Conservation (phyloP, 2,888 invertebrate genomes). For the Acholoe squamosa region DNA sequence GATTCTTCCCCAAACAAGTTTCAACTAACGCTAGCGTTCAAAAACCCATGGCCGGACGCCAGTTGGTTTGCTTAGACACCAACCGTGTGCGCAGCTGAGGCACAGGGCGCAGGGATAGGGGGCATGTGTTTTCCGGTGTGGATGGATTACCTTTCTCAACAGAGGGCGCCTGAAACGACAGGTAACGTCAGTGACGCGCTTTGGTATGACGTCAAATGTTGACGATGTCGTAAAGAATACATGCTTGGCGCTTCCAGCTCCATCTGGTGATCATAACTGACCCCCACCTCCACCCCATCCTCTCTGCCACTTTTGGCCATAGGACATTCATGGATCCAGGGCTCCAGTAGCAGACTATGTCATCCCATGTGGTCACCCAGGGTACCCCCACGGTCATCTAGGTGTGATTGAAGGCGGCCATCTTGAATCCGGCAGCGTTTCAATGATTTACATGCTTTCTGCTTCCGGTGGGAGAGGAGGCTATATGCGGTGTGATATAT, state of each 20-base stretch:
- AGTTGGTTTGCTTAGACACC: neutral
- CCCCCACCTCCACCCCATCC: neutral
- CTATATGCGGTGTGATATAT: constrained; percentile 52
- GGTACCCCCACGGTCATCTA: neutral
- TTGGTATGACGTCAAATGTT: neutral
- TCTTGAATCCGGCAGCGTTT: constrained; percentile 8
- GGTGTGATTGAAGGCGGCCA: neutral
- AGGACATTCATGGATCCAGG: no score
- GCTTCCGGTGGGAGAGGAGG: constrained; percentile 13
- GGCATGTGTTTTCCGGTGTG: neutral
- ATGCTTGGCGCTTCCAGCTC: neutral
- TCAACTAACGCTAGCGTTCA: neutral
- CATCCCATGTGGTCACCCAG: neutral
- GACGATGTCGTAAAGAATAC: neutral
- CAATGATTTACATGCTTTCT: constrained; percentile 29
- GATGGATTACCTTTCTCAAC: neutral
- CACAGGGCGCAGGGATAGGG: neutral
- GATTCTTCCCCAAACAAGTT: neutral
- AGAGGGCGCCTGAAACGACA: neutral
- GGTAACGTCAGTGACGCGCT: neutral
- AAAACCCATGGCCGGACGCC: neutral
- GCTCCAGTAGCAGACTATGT: neutral
- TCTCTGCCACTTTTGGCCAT: neutral
- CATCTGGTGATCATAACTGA: neutral
- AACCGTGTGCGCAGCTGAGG: neutral